Conservation (phyloP, 2,888 invertebrate species). For the Aelia acuminata region DNA sequence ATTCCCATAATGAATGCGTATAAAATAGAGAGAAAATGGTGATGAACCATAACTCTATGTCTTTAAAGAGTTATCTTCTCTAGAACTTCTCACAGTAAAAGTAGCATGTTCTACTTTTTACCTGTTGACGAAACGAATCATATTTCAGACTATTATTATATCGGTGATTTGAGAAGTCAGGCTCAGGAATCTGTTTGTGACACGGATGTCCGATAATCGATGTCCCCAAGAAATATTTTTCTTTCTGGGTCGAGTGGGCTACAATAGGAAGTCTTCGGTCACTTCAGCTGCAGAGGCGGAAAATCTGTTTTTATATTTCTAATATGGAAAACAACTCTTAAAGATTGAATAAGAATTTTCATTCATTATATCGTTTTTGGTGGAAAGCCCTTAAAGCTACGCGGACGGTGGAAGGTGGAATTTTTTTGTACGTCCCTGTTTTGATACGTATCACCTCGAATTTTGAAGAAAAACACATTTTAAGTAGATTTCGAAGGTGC, state of each 20-base stretch:
- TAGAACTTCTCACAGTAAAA: neutral
- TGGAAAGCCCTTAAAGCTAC: too few species aligned
- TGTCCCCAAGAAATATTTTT: neutral
- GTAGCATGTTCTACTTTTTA: neutral
- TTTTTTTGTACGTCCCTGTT: too few species aligned
- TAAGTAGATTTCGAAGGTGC: too few species aligned
- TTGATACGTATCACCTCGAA: too few species aligned
- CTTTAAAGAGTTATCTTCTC: neutral
- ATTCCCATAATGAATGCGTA: neutral
- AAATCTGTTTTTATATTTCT: neutral
- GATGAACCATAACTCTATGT: too few species aligned
- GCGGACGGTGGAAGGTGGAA: too few species aligned
- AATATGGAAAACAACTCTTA: neutral
- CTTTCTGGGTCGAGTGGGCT: conserved; percentile 7
- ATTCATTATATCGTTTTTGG: too few species aligned
- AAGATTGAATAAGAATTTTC: neutral
- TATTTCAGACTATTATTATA: neutral
- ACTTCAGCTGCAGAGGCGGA: neutral
- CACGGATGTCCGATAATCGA: conserved; percentile 8
- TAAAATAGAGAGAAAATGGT: neutral
- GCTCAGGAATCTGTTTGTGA: conserved; percentile 18
- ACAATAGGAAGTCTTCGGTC: neutral
- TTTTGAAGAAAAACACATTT: too few species aligned
- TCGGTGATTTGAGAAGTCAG: neutral
- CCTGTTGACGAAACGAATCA: neutral